phyloP scores from a whole-genome alignment of 2,113 vertebrate genomes.

The Tetrao urogallus region DNA sequence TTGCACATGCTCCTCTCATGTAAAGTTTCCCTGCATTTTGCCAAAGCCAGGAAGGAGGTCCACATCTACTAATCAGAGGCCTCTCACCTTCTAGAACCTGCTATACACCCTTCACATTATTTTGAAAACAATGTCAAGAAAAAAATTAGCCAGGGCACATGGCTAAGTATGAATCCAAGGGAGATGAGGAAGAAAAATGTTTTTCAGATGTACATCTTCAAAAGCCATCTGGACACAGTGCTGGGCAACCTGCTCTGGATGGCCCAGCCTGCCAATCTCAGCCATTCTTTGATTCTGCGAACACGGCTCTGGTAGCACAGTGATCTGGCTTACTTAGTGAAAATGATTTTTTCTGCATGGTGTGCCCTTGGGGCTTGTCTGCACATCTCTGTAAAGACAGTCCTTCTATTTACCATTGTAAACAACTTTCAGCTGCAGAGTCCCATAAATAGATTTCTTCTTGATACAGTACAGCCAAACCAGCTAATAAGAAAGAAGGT shows the following conservation, averaged over 20 bases:
- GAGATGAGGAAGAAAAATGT: neutral
- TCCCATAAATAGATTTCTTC: conserved; percentile 27
- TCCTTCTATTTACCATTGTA: conserved; percentile 1
- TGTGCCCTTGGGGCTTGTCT: neutral
- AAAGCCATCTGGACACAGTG: neutral
- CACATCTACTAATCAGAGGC: neutral
- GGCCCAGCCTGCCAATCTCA: neutral
- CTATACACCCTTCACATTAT: neutral
- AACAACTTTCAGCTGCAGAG: conserved; percentile 24
- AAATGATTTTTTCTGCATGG: neutral
- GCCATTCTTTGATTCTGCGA: neutral
- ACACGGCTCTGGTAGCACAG: neutral
- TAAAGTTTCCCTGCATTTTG: neutral
- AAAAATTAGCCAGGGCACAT: neutral
- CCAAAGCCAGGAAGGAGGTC: neutral
- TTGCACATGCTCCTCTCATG: neutral
- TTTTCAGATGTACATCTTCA: neutral
- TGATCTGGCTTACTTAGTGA: neutral
- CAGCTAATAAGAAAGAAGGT: conserved; percentile 33
- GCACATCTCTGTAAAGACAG: neutral
- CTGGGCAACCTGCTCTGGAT: rapidly evolving
- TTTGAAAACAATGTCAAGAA: neutral
- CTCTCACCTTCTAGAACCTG: neutral
- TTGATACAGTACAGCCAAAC: conserved; percentile 18
- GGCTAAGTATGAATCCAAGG: neutral